A percentile compares a stretch with the other conserved stretches of the same genome.
phyloP scores from a whole-genome alignment of 2,888 invertebrate genomes.

The Spodoptera littoralis region DNA sequence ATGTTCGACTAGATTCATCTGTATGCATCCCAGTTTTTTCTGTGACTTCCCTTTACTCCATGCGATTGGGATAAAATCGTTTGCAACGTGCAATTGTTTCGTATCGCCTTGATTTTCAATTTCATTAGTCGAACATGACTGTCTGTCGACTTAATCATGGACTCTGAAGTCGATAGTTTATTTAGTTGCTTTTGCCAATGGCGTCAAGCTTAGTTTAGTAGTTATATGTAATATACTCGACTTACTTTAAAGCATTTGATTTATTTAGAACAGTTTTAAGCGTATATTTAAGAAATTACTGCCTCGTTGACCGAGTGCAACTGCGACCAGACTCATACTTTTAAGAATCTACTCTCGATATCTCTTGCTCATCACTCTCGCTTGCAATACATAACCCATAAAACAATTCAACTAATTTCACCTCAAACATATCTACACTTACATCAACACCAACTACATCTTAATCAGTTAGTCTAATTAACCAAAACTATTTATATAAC shows the following conservation, averaged over 20 bases:
- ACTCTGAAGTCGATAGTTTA: constrained; percentile 11
- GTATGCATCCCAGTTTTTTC: constrained; percentile 80
- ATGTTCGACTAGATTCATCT: constrained; percentile 76
- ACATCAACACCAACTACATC: neutral
- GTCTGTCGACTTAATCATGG: constrained; percentile 42
- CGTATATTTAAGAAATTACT: no score
- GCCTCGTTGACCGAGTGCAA: no score
- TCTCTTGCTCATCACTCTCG: no score
- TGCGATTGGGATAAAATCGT: constrained; percentile 79
- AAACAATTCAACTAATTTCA: neutral
- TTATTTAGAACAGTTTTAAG: no score
- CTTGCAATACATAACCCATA: no score
- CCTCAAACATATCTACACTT: no score
- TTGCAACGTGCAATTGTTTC: constrained; percentile 76
- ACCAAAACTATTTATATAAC: constrained; percentile 14
- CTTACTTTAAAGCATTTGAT: no score
- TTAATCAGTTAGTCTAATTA: constrained; percentile 35
- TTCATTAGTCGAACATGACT: constrained; percentile 73
- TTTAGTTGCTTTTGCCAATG: constrained; percentile 9
- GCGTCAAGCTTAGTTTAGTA: no score
- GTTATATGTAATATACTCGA: neutral
- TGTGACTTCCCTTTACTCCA: constrained; percentile 77
- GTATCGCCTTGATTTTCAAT: constrained; percentile 83
- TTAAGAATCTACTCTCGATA: no score
- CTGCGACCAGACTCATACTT: no score